Conservation (phyloP, 2,113 vertebrate genomes). For the Sinocyclocheilus rhinocerous region DNA sequence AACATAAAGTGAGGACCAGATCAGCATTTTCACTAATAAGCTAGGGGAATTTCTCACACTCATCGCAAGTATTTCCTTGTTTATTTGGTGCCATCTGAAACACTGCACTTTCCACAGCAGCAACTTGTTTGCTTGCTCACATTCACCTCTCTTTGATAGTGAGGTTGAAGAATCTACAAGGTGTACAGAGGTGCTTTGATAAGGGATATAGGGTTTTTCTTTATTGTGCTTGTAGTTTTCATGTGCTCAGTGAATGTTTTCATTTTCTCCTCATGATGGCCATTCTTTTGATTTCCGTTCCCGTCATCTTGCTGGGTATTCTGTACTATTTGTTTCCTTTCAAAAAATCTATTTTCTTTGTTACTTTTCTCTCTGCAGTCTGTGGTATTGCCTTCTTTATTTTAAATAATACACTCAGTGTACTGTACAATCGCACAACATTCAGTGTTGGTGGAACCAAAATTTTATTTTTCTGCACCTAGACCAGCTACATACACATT, state of each 20-base stretch:
- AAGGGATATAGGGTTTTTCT: neutral
- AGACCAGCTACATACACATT: neutral
- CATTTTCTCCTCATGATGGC: slow-evolving; percentile 17
- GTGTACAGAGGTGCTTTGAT: neutral
- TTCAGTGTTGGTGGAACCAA: neutral
- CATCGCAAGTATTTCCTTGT: neutral
- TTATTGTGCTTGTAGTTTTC: neutral
- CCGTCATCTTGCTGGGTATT: neutral
- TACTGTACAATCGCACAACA: neutral
- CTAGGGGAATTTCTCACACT: neutral
- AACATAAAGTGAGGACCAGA: slow-evolving; percentile 14
- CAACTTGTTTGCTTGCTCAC: neutral
- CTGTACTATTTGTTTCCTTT: neutral
- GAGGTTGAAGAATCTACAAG: neutral
- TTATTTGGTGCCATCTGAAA: neutral
- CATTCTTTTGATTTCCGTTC: slow-evolving; percentile 10
- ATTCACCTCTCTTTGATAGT: neutral
- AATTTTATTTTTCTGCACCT: neutral
- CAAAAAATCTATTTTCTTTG: slow-evolving; percentile 8
- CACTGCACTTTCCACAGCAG: neutral
- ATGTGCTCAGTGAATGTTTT: slow-evolving; percentile 8
- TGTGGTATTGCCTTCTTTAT: neutral
- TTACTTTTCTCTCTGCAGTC: neutral
- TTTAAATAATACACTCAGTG: neutral
- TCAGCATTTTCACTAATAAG: slow-evolving; percentile 20